These are phyloP conservation scores for Gymnobelideus leadbeateri DNA, from an alignment of 2,113 vertebrate species.

Conservation along the genomic window DNA sequence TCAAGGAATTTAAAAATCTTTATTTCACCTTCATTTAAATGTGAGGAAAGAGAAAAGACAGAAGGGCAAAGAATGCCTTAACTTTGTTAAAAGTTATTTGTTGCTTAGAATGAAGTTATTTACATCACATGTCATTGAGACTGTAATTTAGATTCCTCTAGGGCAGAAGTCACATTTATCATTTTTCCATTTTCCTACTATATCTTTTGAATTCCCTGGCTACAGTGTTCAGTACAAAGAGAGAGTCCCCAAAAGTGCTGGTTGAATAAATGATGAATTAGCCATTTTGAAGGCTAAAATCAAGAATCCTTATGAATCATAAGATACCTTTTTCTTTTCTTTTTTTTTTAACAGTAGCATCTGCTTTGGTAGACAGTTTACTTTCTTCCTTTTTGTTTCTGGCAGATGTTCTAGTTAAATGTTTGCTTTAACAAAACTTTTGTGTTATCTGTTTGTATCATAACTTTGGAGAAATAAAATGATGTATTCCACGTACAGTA, in stretches of 20 bases:
- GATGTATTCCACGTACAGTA: conserved; percentile 66
- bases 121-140: background rate
- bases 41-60: background rate
- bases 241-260: background rate
- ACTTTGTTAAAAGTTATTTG: background rate
- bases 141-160: background rate
- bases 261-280: background rate
- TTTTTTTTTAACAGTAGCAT: background rate
- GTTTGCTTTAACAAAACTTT: conserved; percentile 65
- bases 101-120: background rate
- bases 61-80: background rate
- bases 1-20: background rate
- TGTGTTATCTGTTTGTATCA: conserved; percentile 62
- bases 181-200: background rate
- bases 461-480: conserved; percentile 64
- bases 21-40: conserved; percentile 28
- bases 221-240: background rate
- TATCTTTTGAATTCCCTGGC: background rate
- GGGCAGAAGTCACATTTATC: background rate
- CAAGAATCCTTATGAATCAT: conserved; percentile 3
- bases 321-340: background rate
- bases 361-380: conserved; percentile 29
- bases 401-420: conserved; percentile 57
- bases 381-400: conserved; percentile 55
- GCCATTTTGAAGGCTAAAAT: background rate